These are phyloP conservation scores for Zosterops japonicus DNA, from an alignment of 2,113 vertebrate species.

Conservation along the genomic window DNA sequence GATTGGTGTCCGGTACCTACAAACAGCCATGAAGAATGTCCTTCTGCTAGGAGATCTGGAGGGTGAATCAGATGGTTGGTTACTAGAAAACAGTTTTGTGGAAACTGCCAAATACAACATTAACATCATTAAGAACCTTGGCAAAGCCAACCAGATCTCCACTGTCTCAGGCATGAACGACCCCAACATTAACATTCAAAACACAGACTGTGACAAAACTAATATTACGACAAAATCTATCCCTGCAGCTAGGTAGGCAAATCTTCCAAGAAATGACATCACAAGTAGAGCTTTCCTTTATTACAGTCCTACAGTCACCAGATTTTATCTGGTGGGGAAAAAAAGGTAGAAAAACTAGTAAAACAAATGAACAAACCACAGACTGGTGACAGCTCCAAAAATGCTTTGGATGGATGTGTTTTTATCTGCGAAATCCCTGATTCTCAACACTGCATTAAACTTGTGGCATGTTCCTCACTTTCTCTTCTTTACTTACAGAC, in stretches of 20 bases:
- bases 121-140: conserved; percentile 82
- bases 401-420: neutral
- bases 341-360: neutral
- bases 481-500: neutral
- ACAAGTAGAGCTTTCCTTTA: neutral
- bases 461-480: neutral
- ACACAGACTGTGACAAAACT: conserved; percentile 78
- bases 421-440: neutral
- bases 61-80: conserved; percentile 84
- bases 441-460: neutral
- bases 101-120: conserved; percentile 86
- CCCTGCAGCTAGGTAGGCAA: conserved; percentile 27
- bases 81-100: conserved; percentile 84
- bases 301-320: neutral
- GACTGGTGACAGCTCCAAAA: neutral
- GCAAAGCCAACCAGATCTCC: conserved; percentile 83
- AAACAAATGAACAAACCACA: neutral
- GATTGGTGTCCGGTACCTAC: conserved; percentile 86
- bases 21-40: conserved; percentile 86
- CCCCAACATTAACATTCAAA: conserved; percentile 80
- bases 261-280: neutral
- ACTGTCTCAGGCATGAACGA: conserved; percentile 72
- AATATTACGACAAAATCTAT: conserved; percentile 73
- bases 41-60: conserved; percentile 79
- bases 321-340: neutral